phyloP scores from a whole-genome alignment of 1,140 invertebrate species.

The Achatina immaculata region DNA sequence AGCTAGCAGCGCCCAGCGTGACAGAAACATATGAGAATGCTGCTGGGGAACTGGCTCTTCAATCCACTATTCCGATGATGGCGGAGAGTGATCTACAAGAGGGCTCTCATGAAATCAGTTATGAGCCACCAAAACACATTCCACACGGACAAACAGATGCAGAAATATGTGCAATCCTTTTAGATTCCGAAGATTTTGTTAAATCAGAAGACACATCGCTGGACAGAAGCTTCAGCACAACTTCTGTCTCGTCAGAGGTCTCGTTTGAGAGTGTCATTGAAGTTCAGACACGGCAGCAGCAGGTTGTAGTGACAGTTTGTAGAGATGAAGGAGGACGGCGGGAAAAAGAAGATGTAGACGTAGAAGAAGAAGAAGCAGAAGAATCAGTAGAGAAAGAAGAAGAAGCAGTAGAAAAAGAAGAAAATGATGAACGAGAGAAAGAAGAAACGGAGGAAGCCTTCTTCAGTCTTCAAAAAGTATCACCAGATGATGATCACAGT shows the following conservation, averaged over 20 bases:
- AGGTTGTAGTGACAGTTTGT: no score
- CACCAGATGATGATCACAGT: no score
- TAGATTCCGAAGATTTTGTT: background rate
- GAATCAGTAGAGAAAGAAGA: background rate
- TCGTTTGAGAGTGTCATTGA: background rate
- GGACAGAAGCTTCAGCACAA: background rate
- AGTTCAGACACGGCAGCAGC: background rate
- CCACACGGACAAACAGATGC: background rate
- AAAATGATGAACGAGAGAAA: background rate
- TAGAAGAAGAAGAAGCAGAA: background rate
- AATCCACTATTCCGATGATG: no score
- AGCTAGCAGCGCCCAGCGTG: background rate
- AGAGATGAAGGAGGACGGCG: no score
- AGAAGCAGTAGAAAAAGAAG: background rate
- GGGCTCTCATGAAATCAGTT: no score
- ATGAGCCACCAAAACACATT: no score
- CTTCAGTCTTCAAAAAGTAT: no score
- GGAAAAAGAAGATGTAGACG: no score
- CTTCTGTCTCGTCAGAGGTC: background rate
- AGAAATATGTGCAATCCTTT: background rate
- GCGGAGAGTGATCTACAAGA: no score
- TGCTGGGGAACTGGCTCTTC: no score
- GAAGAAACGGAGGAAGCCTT: background rate
- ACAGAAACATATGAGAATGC: no score
- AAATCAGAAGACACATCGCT: background rate